Evolutionary conservation across 1,140 invertebrate genomes (phyloP), one percentile per base, ranked within the genome.

Genomic region (Nylanderia fulva): DNA sequence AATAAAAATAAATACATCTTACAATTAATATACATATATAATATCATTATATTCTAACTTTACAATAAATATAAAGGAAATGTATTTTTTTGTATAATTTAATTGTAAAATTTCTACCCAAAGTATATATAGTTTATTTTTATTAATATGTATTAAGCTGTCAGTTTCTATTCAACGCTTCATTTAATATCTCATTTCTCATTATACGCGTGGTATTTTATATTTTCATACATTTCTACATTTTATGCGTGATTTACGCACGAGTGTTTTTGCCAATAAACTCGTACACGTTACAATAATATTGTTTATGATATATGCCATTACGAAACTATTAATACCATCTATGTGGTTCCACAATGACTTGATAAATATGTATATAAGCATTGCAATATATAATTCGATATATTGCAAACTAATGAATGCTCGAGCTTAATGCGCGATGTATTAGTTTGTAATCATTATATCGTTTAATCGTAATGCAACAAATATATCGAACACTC

Each of bases 391-490:
- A n/a, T 71, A 39, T 71, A 71, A 71, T 60, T 71, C 52, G 48
- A 82, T 82, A 82, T 82, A 45, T 79, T 82, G 71, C 52, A 33
- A 82, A 71, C 66, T 82, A 82, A 82, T 82, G 66, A 45, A 52
- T 72, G 24, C n/a, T 36, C 4, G 61, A 54, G 52, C 7, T 42
- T 72, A 58, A 72, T 60, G 52, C 0, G 27, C 8, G 18, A n/a
- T n/a, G 21, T 52, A 71, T 71, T 82, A 82, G 52, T 58, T 42
- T 9, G 24, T 1, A 72, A 82, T 82, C 9, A 52, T 82, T 36
- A 36, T 54, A 8, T 33, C 63, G 48, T 80, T 90, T 60, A 91
- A 27, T 91, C 90, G 64, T 90, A 91, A 80, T 91, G 91, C 11
- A 86, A 33, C 29, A 3, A 33, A 33, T 33, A 33, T 27, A 24